These are phyloP conservation scores for Phalacrocorax aristotelis DNA, from an alignment of 2,113 vertebrate species.

Conservation along the genomic window DNA sequence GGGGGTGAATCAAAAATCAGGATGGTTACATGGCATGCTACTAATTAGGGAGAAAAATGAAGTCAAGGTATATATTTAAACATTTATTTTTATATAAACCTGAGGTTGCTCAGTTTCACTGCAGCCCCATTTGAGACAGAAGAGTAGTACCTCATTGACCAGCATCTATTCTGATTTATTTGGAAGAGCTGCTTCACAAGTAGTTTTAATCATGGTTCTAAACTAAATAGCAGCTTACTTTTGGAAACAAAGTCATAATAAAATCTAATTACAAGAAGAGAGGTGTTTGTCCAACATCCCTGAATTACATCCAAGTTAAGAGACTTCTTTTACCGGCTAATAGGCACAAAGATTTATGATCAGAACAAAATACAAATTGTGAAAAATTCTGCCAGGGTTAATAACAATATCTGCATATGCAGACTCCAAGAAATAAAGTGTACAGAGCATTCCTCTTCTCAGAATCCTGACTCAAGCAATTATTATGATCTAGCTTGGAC, in stretches of 20 bases:
- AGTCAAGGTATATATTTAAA: conserved; percentile 45
- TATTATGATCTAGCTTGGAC: neutral
- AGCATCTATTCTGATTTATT: conserved; percentile 10
- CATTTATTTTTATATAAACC: conserved; percentile 37
- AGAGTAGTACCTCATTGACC: neutral
- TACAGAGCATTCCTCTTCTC: neutral
- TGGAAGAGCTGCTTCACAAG: conserved; percentile 30
- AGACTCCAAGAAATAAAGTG: neutral
- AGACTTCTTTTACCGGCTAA: neutral
- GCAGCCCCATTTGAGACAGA: conserved; percentile 22
- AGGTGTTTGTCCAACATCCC: neutral
- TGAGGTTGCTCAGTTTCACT: conserved; percentile 33
- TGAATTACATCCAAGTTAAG: conserved; percentile 5
- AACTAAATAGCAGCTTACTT: neutral
- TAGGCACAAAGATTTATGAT: neutral
- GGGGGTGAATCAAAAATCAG: conserved; percentile 66
- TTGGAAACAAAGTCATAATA: neutral
- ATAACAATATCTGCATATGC: neutral
- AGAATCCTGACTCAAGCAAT: neutral
- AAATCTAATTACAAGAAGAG: neutral
- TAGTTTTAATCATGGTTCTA: neutral
- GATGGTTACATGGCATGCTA: conserved; percentile 65
- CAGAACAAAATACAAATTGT: neutral
- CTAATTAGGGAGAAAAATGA: conserved; percentile 77
- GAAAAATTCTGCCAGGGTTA: neutral